phyloP scores from a whole-genome alignment of 1,140 invertebrate species.

The Drosophila nikananu region DNA sequence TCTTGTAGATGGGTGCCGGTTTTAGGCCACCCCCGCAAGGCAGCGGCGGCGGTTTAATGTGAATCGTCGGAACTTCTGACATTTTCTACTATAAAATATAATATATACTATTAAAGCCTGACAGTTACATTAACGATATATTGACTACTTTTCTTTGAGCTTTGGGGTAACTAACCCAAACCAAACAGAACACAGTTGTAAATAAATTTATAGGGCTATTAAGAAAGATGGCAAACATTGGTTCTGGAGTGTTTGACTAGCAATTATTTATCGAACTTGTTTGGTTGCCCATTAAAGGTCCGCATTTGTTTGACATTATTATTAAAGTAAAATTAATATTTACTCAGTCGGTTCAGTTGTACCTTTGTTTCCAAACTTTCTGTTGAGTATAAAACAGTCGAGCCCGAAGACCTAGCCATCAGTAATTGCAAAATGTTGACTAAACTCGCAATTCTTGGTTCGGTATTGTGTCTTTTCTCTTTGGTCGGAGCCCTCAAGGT shows the following conservation, averaged over 20 bases:
- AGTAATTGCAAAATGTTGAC: background rate
- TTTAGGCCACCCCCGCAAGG: slow-evolving; percentile 34
- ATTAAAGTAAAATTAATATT: background rate
- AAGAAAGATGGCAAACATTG: background rate
- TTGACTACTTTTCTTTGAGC: background rate
- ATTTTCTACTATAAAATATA: slow-evolving; percentile 25
- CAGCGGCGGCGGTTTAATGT: background rate
- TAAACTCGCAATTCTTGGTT: background rate
- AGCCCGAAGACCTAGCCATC: no score
- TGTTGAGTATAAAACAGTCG: background rate
- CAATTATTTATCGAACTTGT: no score
- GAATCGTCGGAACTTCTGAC: background rate
- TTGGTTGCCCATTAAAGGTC: no score
- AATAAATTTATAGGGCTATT: no score
- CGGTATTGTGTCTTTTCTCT: background rate
- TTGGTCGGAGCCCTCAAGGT: background rate
- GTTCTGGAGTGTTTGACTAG: background rate
- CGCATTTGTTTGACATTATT: background rate
- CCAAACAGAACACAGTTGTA: background rate
- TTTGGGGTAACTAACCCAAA: background rate
- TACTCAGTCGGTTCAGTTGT: no score
- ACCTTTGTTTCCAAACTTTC: background rate
- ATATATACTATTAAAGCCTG: slow-evolving; percentile 11
- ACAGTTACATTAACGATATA: background rate
- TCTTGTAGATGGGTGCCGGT: slow-evolving; percentile 48